phyloP scores from a whole-genome alignment of 30 jellyfish, hydroid and myxozoan genomes.

The Turritopsis rubra region DNA sequence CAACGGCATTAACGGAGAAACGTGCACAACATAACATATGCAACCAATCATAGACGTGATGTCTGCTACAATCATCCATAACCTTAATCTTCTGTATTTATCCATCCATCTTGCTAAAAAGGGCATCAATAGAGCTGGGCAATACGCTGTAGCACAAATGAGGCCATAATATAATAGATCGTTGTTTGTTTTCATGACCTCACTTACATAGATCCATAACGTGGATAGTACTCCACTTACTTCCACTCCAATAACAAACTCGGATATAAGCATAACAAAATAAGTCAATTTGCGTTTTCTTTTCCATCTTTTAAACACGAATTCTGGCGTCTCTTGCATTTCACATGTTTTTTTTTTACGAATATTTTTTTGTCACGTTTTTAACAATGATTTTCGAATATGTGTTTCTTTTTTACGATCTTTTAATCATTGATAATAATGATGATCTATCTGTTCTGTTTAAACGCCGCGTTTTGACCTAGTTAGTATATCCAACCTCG shows the following conservation, averaged over 20 bases:
- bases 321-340: neutral
- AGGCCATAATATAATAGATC: neutral
- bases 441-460: too few species aligned
- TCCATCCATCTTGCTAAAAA: neutral
- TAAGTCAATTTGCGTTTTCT: neutral
- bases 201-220: neutral
- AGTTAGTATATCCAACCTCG: too few species aligned
- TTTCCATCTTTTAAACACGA: slow-evolving; percentile 6
- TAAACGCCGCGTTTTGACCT: too few species aligned
- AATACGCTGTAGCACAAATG: neutral
- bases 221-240: neutral
- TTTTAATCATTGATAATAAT: too few species aligned
- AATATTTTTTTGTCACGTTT: too few species aligned
- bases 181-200: neutral
- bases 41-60: neutral
- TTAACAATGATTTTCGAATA: too few species aligned
- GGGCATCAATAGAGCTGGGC: neutral
- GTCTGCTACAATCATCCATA: neutral
- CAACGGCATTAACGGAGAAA: neutral
- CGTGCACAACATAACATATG: neutral
- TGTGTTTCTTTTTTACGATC: too few species aligned
- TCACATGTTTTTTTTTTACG: too few species aligned
- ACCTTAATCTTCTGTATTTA: neutral
- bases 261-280: neutral
- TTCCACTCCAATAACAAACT: neutral